A percentile compares a stretch with the other conserved stretches of the same genome.
Conservation (phyloP, 2,797 vertebrate genomes). For the Atherinosoma microstoma region DNA sequence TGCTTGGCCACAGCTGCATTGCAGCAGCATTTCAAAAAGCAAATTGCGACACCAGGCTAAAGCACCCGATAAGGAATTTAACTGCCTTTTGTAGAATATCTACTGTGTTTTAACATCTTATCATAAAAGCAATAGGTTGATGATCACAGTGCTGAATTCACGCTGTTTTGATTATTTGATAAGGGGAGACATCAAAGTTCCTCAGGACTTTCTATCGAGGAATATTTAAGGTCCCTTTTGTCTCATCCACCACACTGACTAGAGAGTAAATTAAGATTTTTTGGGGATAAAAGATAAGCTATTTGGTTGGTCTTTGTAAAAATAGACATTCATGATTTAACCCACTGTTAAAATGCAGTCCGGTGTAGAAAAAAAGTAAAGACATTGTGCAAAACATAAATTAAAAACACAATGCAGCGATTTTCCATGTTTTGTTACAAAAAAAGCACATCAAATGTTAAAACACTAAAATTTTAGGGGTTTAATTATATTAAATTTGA, state of each 20-base stretch:
- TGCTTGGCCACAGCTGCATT: constrained; percentile 6
- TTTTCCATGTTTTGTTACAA: no score
- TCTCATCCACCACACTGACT: no score
- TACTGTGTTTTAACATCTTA: background rate
- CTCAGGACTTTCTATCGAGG: background rate
- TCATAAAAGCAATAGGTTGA: background rate
- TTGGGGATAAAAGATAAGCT: background rate
- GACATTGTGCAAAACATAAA: background rate
- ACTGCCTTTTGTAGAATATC: background rate
- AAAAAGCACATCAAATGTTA: no score
- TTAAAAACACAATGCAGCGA: no score
- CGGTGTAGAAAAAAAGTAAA: background rate
- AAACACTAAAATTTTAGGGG: no score
- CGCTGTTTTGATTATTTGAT: background rate
- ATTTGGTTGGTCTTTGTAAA: background rate
- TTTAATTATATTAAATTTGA: no score
- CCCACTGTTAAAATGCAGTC: background rate
- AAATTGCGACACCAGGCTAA: background rate
- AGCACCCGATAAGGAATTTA: constrained; percentile 5
- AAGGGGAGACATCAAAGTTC: background rate
- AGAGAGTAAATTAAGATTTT: background rate
- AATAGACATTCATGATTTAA: background rate
- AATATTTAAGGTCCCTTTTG: background rate
- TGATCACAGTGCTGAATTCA: background rate
- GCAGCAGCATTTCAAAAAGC: constrained; percentile 14